These are phyloP conservation scores for Drosophila repleta DNA, from an alignment of 1,140 invertebrate species.

Conservation along the genomic window DNA sequence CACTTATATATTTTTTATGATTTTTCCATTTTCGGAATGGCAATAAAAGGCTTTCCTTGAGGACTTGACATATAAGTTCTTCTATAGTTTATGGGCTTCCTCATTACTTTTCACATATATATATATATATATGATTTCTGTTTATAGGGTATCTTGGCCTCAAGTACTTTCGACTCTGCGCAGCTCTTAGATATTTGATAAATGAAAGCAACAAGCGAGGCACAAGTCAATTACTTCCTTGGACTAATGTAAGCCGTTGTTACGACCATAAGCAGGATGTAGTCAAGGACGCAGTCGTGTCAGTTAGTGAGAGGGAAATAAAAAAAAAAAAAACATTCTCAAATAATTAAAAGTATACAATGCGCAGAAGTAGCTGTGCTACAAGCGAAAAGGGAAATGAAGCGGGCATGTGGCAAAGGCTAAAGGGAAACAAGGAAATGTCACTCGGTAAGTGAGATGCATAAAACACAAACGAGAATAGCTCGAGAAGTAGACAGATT, in stretches of 20 bases:
- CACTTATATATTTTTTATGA: too few relatives aligned
- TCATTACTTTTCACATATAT: neutral
- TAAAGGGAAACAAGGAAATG: conserved; percentile 2
- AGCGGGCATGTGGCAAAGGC: neutral
- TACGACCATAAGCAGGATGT: neutral
- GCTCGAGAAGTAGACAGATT: neutral
- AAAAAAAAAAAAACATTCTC: conserved; percentile 32
- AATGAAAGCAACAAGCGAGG: conserved; percentile 52
- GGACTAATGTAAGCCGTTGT: conserved; percentile 32
- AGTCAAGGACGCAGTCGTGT: conserved; percentile 11
- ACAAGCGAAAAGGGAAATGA: neutral
- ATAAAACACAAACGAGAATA: conserved; percentile 16
- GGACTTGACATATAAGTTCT: too few relatives aligned
- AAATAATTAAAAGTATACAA: conserved; percentile 73
- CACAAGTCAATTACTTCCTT: conserved; percentile 72
- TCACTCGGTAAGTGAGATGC: conserved; percentile 23
- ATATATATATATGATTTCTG: too few relatives aligned
- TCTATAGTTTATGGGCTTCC: too few relatives aligned
- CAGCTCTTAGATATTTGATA: conserved; percentile 32
- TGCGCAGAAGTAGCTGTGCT: conserved; percentile 26
- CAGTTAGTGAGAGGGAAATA: conserved; percentile 30
- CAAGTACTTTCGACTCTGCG: too few relatives aligned
- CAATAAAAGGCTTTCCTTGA: too few relatives aligned
- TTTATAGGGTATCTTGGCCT: too few relatives aligned
- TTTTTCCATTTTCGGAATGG: too few relatives aligned